Conservation (phyloP, 2,113 vertebrate species). For the Upupa epops region DNA sequence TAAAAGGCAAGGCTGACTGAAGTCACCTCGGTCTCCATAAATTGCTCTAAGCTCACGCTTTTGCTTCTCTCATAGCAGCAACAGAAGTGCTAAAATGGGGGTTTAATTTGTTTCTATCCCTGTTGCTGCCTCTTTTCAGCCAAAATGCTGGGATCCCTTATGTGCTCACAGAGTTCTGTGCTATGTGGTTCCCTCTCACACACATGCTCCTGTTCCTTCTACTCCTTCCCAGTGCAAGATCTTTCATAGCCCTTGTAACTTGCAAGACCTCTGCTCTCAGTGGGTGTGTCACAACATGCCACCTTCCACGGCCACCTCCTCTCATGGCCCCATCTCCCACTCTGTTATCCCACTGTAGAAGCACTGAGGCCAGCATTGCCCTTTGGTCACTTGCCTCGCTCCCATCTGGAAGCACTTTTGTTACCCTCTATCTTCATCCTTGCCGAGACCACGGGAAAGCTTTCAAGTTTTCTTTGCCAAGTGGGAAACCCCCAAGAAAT, state of each 20-base stretch:
- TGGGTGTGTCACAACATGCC: background rate
- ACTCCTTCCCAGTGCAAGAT: background rate
- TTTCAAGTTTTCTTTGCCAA: background rate
- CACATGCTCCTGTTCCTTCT: background rate
- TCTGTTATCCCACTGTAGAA: background rate
- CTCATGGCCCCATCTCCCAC: fast-evolving
- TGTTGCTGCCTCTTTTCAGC: background rate
- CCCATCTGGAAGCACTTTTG: background rate
- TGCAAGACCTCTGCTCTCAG: background rate
- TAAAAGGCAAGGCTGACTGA: background rate
- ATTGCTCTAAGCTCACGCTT: background rate
- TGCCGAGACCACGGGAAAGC: fast-evolving
- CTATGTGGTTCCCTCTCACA: background rate
- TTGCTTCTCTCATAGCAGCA: background rate
- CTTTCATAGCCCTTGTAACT: background rate
- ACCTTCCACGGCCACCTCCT: fast-evolving
- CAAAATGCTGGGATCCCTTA: background rate
- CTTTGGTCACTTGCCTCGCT: background rate
- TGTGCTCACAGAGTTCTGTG: background rate
- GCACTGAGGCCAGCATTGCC: fast-evolving
- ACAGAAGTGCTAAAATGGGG: background rate
- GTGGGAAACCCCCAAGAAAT: background rate
- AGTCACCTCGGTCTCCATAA: background rate
- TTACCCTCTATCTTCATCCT: background rate
- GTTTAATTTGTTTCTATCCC: background rate